Conservation (phyloP, 2,888 invertebrate genomes). For the Chrysolina oricalcia region DNA sequence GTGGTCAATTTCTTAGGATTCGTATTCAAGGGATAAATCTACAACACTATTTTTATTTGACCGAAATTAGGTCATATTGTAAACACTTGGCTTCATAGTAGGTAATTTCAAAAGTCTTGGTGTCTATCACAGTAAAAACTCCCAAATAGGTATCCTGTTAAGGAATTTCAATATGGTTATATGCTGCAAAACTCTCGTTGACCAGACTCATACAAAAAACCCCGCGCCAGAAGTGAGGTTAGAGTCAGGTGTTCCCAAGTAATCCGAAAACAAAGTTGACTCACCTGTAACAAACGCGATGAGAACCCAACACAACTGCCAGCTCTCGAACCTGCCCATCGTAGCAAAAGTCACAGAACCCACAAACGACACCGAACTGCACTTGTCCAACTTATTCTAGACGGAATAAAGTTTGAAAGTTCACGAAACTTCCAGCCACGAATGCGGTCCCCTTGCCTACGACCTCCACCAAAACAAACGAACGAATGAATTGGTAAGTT, state of each 20-base stretch:
- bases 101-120: no score
- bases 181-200: no score
- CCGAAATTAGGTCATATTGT: no score
- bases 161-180: no score
- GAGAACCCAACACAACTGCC: conserved; percentile 49
- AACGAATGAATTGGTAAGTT: conserved; percentile 47
- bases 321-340: conserved; percentile 42
- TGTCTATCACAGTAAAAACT: no score
- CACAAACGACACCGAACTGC: conserved; percentile 46
- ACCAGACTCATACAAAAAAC: not conserved
- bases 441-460: conserved; percentile 9
- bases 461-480: conserved; percentile 37
- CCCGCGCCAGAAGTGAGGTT: conserved; percentile 37
- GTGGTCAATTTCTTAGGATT: no score
- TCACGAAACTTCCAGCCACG: conserved; percentile 50
- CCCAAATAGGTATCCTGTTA: no score
- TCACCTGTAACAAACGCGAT: conserved; percentile 55
- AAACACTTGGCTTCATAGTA: no score
- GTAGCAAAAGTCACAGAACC: conserved; percentile 49
- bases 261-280: conserved; percentile 38
- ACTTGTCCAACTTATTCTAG: conserved; percentile 34
- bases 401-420: conserved; percentile 52
- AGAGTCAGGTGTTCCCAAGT: conserved; percentile 25
- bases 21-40: no score
- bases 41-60: no score